Evolutionary conservation across 2,113 vertebrate species (phyloP).

Genomic region (Aleadryas rufinucha): DNA sequence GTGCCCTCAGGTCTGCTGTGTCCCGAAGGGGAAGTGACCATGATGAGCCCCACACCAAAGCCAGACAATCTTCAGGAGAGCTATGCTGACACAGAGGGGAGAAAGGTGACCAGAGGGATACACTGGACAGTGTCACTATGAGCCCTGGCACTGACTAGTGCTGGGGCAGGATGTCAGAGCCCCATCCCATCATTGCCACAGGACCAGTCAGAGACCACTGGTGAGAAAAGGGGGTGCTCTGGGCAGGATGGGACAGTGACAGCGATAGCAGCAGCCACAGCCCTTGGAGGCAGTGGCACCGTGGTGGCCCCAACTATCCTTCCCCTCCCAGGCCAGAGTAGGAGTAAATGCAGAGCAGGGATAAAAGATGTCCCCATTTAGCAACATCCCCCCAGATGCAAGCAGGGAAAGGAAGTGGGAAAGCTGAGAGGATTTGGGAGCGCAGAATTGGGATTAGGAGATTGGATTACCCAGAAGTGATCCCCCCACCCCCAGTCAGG

Average conservation of each 20-base stretch:
- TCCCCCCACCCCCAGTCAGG: rapidly evolving
- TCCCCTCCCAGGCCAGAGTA: not conserved
- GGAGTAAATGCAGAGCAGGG: not conserved
- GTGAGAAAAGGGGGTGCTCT: not conserved
- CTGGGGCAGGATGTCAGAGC: not conserved
- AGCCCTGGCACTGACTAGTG: rapidly evolving
- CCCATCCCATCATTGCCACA: not conserved
- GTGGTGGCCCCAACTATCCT: not conserved
- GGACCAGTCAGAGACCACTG: not conserved
- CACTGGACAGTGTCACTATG: not conserved
- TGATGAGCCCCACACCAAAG: rapidly evolving
- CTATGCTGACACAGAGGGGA: not conserved
- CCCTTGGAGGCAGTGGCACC: not conserved
- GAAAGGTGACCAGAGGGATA: not conserved
- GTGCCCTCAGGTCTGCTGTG: not conserved
- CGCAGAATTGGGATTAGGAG: not conserved
- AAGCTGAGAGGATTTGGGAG: not conserved
- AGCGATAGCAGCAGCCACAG: not conserved
- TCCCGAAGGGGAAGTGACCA: rapidly evolving
- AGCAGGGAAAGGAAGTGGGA: not conserved
- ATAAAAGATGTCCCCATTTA: not conserved
- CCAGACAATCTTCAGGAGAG: not conserved
- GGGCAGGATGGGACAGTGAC: not conserved
- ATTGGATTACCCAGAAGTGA: not conserved
- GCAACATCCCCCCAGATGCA: rapidly evolving